Percentiles rank a stretch among this genome's conserved stretches.
phyloP scores from a whole-genome alignment of 2,113 vertebrate genomes.

The Calyptommatus sinebrachiatus region DNA sequence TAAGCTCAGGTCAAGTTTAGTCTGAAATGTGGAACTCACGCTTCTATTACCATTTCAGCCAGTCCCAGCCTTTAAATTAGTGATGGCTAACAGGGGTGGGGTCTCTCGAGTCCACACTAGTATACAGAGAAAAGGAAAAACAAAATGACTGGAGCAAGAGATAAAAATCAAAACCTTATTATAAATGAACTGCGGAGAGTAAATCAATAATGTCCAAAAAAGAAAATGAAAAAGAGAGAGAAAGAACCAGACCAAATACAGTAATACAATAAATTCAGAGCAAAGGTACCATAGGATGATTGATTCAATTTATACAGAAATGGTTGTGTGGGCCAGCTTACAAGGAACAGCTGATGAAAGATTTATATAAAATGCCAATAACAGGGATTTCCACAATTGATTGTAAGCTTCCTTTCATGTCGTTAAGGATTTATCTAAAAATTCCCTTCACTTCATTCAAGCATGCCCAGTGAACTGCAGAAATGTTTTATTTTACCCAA shows the following conservation, averaged over 20 bases:
- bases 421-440: neutral
- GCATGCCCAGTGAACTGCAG: neutral
- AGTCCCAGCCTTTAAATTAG: too few relatives aligned
- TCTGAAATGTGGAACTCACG: too few relatives aligned
- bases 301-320: neutral
- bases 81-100: too few relatives aligned
- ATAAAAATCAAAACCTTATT: too few relatives aligned
- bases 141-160: too few relatives aligned
- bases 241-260: neutral
- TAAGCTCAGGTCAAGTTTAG: neutral
- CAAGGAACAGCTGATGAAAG: neutral
- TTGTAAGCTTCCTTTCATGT: neutral
- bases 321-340: neutral
- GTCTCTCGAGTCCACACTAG: too few relatives aligned
- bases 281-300: neutral
- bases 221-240: neutral
- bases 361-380: constrained; percentile 6
- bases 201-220: neutral
- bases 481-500: neutral
- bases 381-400: neutral
- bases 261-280: neutral
- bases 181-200: neutral
- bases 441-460: neutral
- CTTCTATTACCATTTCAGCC: too few relatives aligned
- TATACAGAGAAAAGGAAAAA: too few relatives aligned